Base-by-base conservation (phyloP, 2,888 invertebrate species). In the Apoda limacodes region DNA sequence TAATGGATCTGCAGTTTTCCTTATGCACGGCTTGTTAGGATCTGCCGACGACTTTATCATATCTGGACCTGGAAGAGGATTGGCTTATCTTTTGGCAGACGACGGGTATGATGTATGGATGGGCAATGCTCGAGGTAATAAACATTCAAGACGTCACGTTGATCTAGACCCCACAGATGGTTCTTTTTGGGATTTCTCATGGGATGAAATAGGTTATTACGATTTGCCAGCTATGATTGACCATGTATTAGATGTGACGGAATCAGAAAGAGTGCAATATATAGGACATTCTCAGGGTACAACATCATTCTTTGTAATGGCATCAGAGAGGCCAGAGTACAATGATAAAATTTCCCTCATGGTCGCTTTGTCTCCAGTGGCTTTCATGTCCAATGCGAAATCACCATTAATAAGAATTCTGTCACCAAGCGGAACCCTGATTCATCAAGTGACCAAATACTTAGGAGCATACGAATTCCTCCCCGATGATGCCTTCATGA, bases 161-260 rank as follows among this genome's bases (percentile, higher is more conserved):
- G 49, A 55, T 1, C 39, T 70, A 52, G 42, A 61, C 2, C 60
- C 80, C 1, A 50, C 49, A 0, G 63, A 82, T 5, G 45, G 59
- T 1, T 49, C 59, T n/a, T 89, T 83, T 50, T 89, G 88, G 88
- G 66, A 85, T 30, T 88, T 87, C 45, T 89, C 89, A 30, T 94
- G 88, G 86, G 89, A 95, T 57, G 88, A 93, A 55, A 91, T 94
- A 52, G 92, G 88, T 0, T 55, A 69, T 14, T 84, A 80, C 48
- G 95, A 96, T 59, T 52, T 95, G 3, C 92, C 95, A 2, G 87
- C 89, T 0, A 88, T 87, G 72, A 87, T 96, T 13, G 89, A 95
- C 52, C 85, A 86, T 50, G 75, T 88, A 2, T 56, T 88, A 1
- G 45, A 61, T 0, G 37, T 42, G 5, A 89, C 87, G 0, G 70